phyloP scores from a whole-genome alignment of 2,113 vertebrate species.

The Noturus placidus region DNA sequence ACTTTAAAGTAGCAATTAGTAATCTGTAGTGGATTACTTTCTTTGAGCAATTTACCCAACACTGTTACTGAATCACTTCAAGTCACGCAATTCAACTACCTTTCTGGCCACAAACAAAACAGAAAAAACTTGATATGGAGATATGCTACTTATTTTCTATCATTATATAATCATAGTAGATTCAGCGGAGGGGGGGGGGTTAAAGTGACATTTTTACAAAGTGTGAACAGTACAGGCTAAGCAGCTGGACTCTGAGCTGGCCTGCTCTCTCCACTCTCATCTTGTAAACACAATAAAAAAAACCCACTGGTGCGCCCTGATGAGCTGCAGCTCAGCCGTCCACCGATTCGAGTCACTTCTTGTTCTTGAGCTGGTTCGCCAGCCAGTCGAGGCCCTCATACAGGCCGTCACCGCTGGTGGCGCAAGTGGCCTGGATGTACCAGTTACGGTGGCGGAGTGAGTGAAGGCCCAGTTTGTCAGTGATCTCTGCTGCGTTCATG shows the following conservation, averaged over 20 bases:
- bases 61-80: neutral
- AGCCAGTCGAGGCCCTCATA: slow-evolving; percentile 97
- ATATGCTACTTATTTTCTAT: slow-evolving; percentile 11
- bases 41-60: no score
- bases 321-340: slow-evolving; percentile 62
- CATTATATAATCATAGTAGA: slow-evolving; percentile 2
- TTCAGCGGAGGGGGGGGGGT: slow-evolving; percentile 16
- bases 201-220: slow-evolving; percentile 36
- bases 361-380: slow-evolving; percentile 98
- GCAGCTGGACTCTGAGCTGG: slow-evolving; percentile 14
- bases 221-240: slow-evolving; percentile 3
- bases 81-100: neutral
- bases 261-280: slow-evolving; percentile 58
- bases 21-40: no score
- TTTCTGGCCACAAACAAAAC: slow-evolving; percentile 8
- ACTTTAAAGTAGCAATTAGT: no score
- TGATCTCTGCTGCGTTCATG: slow-evolving; percentile 23
- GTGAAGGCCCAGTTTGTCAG: slow-evolving; percentile 90
- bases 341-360: slow-evolving; percentile 80
- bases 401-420: slow-evolving; percentile 93
- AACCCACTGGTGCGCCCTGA: slow-evolving; percentile 51
- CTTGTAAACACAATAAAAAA: slow-evolving; percentile 66
- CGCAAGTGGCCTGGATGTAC: slow-evolving; percentile 98
- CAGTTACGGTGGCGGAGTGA: slow-evolving; percentile 94
- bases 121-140: slow-evolving; percentile 8